Base-by-base conservation (phyloP, 2,113 vertebrate genomes). In the Periophthalmus modestus region DNA sequence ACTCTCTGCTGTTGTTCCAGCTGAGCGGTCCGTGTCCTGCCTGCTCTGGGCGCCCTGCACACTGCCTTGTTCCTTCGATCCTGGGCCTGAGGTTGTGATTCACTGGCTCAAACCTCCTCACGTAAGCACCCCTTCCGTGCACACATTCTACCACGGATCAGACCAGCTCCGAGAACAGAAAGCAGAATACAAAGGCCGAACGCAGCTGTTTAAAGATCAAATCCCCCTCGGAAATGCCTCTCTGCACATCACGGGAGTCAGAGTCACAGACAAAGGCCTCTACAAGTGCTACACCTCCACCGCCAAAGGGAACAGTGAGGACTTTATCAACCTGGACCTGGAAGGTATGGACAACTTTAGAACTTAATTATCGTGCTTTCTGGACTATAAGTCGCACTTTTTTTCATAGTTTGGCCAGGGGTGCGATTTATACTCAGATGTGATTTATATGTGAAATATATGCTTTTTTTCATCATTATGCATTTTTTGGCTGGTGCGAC, bases 281-380 rank as follows among this genome's bases (percentile, higher is more conserved):
- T 95, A 95, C 1, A 77, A 0, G 10, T 96, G 94, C 28, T 95
- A 93, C 1, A 80, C 84, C 58, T 91, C 90, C 77, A 90, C 85
- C 46, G 0, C 0, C 0, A 0, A 1, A 2, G 2, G 0, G 4
- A 66, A 2, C 63, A 57, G 33, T 2, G 78, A 91, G 28, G 4
- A 16, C 7, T 59, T 75, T 2, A 58, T 94, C 9, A 3, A 0
- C 0, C 67, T 95, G 0, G 43, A 0, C 0, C 4, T 94, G 10
- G 48, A 61, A 43, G 93, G 93, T 95, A 50, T 69, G 19, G 85
- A 69, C 12, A 24, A 23, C 55, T 21, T 62, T 15, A 15, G 12
- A 15, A 34, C 11, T 61, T 12, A 3, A 28, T 28, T 28, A 28
- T 28, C n/a, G n/a, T n/a, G n/a, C n/a, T n/a, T n/a, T n/a, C n/a